Percentiles rank a stretch among this genome's conserved stretches.
These are phyloP conservation scores for Scartelaos histophorus DNA, from an alignment of 2,113 vertebrate genomes.

Conservation along the genomic window DNA sequence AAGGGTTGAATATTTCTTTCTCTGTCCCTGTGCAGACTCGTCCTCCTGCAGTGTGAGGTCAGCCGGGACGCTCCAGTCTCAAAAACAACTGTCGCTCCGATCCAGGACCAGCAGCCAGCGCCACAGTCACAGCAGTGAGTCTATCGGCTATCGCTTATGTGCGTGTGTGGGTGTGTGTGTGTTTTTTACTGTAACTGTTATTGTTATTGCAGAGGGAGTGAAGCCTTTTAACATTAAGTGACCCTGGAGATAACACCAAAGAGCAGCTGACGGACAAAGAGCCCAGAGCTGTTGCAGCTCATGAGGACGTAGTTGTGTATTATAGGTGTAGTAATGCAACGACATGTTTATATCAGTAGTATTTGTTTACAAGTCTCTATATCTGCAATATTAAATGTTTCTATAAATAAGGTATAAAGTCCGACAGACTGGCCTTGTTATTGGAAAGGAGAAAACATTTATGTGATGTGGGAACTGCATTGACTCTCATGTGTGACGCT, in stretches of 20 bases:
- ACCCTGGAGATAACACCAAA: constrained; percentile 6
- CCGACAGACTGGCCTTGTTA: no score
- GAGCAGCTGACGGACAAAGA: background rate
- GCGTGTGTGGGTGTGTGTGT: background rate
- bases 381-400: no score
- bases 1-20: background rate
- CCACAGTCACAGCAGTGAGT: constrained; percentile 13
- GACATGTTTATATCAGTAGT: background rate
- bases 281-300: background rate
- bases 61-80: constrained; percentile 28
- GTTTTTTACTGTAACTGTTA: background rate
- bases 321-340: background rate
- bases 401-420: no score
- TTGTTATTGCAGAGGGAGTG: constrained; percentile 23
- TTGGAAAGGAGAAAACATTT: no score
- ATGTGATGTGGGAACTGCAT: no score
- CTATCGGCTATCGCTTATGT: background rate
- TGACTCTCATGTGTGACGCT: no score
- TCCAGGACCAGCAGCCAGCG: constrained; percentile 26
- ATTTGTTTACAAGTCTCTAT: no score
- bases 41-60: constrained; percentile 42
- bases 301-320: background rate
- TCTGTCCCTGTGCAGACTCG: constrained; percentile 38
- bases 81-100: constrained; percentile 5
- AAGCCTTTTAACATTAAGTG: constrained; percentile 20